Base-by-base conservation (phyloP, 2,797 vertebrate genomes). In the Megalops cyprinoides region DNA sequence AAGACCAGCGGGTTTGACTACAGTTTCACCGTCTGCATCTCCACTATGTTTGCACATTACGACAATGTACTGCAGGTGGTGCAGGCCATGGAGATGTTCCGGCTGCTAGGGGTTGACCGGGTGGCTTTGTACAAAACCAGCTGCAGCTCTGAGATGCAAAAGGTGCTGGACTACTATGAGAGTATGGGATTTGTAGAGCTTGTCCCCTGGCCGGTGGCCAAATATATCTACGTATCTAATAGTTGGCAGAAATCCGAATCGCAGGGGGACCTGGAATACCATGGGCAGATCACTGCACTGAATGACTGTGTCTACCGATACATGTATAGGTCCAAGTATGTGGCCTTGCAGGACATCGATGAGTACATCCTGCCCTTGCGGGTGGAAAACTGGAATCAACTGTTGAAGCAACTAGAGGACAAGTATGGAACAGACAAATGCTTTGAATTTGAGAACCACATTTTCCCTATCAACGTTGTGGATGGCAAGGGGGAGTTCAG, bases 281-380 rank as follows among this genome's bases (percentile, higher is more conserved):
- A 86, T 0, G 91, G 91, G 1, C 92, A 94, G 83, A 83, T 90
- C 15, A 34, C 90, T 1, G 89, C 90, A 1, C 89, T 94, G 8
- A 91, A 84, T 15, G 92, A 92, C 80, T 94, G 91, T 15, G 1
- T 94, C 2, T 92, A 93, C 82, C 86, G 90, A 39, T 86, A 90
- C 87, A 94, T 93, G 93, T 93, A 93, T 85, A 81, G 28, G 18
- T 87, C 87, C 77, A 86, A 0, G 58, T 93, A 92, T n/a, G 28
- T 94, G 78, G 85, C 88, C n/a, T 76, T 93, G 74, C 87, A 91
- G 0, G 92, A 94, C 42, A 1, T 90, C 0, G 92, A 93, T 46
- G 91, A 93, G 83, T 85, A 93, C 34, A 93, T 94, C 23, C 76
- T 93, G 37, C 91, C 92, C 0, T 73, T 85, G 34, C 37, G 76